Evolutionary conservation across 2,797 vertebrate species (phyloP).

Genomic region (Artibeus jamaicensis): DNA sequence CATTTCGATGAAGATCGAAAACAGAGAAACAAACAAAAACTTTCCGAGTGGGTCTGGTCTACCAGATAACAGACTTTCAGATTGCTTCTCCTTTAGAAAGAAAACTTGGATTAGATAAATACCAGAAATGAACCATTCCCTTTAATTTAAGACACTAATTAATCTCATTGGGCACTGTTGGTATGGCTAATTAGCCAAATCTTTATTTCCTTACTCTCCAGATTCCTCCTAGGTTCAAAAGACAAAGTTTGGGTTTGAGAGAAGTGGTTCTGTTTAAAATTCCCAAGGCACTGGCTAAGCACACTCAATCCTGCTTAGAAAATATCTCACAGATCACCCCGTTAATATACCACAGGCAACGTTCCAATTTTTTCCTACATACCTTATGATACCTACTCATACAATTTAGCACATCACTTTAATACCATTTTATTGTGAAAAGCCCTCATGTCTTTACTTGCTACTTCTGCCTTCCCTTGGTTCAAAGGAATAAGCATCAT

Average conservation of each 20-base stretch:
- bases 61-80: not conserved
- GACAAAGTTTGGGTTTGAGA: not conserved
- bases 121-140: not conserved
- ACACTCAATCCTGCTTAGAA: not conserved
- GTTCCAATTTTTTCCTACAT: not conserved
- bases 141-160: conserved; percentile 3
- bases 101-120: conserved; percentile 15
- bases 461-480: not conserved
- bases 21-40: not conserved
- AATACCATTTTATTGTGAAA: not conserved
- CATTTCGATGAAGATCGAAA: not conserved
- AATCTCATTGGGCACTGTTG: not conserved
- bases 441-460: not conserved
- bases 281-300: not conserved
- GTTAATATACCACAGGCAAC: not conserved
- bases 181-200: not conserved
- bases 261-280: not conserved
- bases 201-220: not conserved
- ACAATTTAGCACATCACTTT: not conserved
- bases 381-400: not conserved
- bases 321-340: not conserved
- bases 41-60: not conserved
- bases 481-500: not conserved
- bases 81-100: not conserved
- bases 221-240: conserved; percentile 19